Base-by-base conservation (phyloP, 1,140 invertebrate genomes). In the Drosophila grimshawi region DNA sequence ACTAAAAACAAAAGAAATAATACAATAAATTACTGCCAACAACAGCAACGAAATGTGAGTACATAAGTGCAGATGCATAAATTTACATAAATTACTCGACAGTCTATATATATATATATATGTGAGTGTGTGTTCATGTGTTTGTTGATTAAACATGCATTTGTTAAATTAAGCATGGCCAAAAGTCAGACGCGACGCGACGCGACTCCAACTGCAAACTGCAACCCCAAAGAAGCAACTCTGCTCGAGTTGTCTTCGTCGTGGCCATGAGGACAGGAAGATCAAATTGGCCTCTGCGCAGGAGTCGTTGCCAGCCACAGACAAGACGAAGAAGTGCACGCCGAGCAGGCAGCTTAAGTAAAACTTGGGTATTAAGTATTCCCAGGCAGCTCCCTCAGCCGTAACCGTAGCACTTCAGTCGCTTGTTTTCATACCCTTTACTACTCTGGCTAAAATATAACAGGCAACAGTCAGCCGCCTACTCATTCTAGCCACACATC, bases 381-480 rank as follows among this genome's bases (percentile, higher is more conserved):
- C 82, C 75, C 82, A 86, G 82, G 82, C 82, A 62, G 55, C 48
- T 60, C 79, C 66, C 43, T 86, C 76, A 73, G 77, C 65, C 82
- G 82, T 75, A 86, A 86, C 82, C 63, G 46, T 53, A 32, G 51
- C 70, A 60, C 27, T 27, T 37, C 43, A 35, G 52, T 33, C 35
- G 19, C 37, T 5, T 39, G 2, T 39, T 39, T 39, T 39, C 2
- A 8, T 30, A 43, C 41, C 27, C 27, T 27, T 8, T 39, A n/a
- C 39, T n/a, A n/a, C 39, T n/a, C 39, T 43, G 39, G 7, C 10
- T 8, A 3, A 43, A 37, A 37, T 7, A 37, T 37, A 37, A 5
- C 7, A 2, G 35, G 35, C 7, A 37, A 37, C 35, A 7, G 39
- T 8, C 39, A 43, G 39, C 4, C 8, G 7, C 10, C 39, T 43